Evolutionary conservation across 2,888 invertebrate genomes (phyloP), one percentile per base, ranked within the genome.

Genomic region (Lasioglossum malachurum): DNA sequence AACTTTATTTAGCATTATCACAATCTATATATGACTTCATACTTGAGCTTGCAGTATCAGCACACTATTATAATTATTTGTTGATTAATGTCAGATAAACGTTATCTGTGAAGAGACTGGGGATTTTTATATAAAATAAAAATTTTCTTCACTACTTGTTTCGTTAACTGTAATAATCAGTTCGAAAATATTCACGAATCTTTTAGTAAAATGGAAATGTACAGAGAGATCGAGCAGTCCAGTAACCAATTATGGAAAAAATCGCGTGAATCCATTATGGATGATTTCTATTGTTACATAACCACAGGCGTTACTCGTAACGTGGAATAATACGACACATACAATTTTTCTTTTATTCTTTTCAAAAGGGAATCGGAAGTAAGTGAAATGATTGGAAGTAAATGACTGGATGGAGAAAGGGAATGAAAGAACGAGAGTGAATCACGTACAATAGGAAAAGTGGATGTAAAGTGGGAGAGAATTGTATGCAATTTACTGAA

Each of bases 391-490:
- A 41, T n/a, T 12, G 31, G 57, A 14, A 27, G 23, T 23, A 16
- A 78, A 74, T 41, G 31, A 41, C 46, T 46, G 44, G n/a, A 60
- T 35, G 19, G 75, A 73, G 72, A 79, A 80, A 80, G 69, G 38
- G 23, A 27, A 67, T 19, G 75, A 35, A 75, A 75, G 75, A 46
- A 76, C 60, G 14, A 78, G 83, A 35, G 64, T 75, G 83, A 84
- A 83, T 71, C 75, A 79, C 35, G 4, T 35, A 35, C 53, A 83
- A 85, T 85, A 53, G 75, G 78, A 75, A 78, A 84, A 83, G 78
- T 84, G 83, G 83, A 8, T 2, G 46, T 77, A 75, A 78, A 83
- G 41, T 84, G 67, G 49, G 38, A 82, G 77, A 69, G 44, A 69
- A 84, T 84, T 82, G 77, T 53, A 27, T 10, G 41, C 41, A 64